Conservation (phyloP, 2,113 vertebrate genomes). For the Catagonus wagneri region DNA sequence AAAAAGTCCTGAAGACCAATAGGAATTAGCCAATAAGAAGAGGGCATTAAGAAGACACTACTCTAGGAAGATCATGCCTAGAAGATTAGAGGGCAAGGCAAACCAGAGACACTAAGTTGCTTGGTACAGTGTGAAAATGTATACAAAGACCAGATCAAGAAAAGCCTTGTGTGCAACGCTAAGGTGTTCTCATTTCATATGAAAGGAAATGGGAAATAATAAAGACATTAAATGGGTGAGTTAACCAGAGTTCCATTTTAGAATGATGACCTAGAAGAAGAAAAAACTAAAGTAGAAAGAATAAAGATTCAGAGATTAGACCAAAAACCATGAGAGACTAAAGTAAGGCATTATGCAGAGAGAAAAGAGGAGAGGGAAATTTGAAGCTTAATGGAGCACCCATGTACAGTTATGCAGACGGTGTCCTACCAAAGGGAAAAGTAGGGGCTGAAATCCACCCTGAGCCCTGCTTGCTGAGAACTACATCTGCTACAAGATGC, state of each 20-base stretch:
- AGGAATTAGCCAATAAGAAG: background rate
- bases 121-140: background rate
- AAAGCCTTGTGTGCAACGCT: background rate
- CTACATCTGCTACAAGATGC: background rate
- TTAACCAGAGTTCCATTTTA: background rate
- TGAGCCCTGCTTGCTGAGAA: background rate
- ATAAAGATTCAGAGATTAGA: background rate
- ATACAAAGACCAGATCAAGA: background rate
- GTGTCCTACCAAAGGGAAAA: background rate
- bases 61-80: background rate
- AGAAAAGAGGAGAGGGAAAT: background rate
- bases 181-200: background rate
- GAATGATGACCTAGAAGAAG: background rate
- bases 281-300: background rate
- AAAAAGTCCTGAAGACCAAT: background rate
- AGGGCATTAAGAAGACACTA: background rate
- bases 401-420: background rate
- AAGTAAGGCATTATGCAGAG: background rate
- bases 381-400: background rate
- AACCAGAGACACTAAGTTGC: background rate
- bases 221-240: background rate
- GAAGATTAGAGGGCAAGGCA: background rate
- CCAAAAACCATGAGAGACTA: background rate
- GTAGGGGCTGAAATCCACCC: background rate
- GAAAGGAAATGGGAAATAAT: conserved; percentile 8